Evolutionary conservation across 1,140 invertebrate species (phyloP).

Genomic region (Papilio machaon): DNA sequence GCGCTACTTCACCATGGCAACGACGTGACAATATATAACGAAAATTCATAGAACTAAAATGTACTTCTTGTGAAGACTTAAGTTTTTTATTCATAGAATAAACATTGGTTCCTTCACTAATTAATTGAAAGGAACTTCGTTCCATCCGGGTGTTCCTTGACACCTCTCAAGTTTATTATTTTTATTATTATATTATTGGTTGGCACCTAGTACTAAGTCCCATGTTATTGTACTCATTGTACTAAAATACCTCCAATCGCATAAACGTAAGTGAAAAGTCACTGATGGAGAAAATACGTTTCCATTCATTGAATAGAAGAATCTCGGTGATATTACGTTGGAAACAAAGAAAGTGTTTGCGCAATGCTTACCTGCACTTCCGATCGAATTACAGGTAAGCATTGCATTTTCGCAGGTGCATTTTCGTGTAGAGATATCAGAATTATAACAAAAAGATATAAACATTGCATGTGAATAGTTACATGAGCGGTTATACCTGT

Average conservation of each 20-base stretch:
- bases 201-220: neutral
- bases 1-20: no score
- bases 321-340: conserved; percentile 6
- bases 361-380: conserved; percentile 22
- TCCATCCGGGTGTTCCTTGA: no score
- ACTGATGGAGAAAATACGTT: conserved; percentile 12
- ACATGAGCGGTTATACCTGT: neutral
- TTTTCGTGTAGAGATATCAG: neutral
- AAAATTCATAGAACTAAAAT: no score
- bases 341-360: conserved; percentile 32
- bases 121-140: no score
- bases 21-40: no score
- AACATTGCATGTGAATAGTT: neutral
- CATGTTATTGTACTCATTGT: neutral
- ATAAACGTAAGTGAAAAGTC: conserved; percentile 24
- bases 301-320: conserved; percentile 25
- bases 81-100: no score
- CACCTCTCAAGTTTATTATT: no score
- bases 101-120: no score
- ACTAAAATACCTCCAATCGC: neutral
- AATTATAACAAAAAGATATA: neutral
- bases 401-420: neutral
- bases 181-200: neutral
- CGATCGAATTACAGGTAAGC: neutral
- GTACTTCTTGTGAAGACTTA: no score